Conservation (phyloP, 1,140 invertebrate genomes). For the Penaeus indicus region DNA sequence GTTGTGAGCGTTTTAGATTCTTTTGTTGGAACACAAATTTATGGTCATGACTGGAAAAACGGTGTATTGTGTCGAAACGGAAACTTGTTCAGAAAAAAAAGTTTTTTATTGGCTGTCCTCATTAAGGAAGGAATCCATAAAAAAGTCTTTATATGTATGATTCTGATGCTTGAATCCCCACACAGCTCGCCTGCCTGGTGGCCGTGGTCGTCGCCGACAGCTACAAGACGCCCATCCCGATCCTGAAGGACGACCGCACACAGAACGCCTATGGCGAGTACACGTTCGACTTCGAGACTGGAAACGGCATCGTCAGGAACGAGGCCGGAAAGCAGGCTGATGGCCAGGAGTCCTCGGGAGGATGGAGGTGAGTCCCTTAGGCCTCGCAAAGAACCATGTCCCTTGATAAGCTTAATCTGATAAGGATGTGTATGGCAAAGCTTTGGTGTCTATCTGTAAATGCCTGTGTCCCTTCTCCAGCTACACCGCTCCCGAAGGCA, state of each 20-base stretch:
- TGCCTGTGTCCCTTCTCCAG: neutral
- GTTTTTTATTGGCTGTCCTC: too few species aligned
- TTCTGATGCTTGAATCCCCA: too few species aligned
- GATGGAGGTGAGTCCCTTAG: neutral
- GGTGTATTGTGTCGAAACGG: too few species aligned
- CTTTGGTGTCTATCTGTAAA: neutral
- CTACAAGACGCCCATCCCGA: constrained; percentile 17
- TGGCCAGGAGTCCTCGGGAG: neutral
- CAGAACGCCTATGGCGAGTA: constrained; percentile 23
- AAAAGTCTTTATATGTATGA: too few species aligned
- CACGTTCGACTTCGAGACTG: constrained; percentile 19
- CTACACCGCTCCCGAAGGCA: constrained; percentile 1
- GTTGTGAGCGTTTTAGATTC: too few species aligned
- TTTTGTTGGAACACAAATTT: too few species aligned
- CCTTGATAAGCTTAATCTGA: too few species aligned
- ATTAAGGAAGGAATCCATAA: too few species aligned
- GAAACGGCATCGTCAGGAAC: constrained; percentile 1
- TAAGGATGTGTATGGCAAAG: neutral
- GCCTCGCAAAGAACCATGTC: too few species aligned
- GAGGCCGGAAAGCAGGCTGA: constrained; percentile 7
- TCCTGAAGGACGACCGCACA: constrained; percentile 8
- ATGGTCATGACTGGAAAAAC: too few species aligned
- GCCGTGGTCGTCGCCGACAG: neutral
- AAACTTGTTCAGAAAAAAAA: too few species aligned
- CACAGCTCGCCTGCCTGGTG: constrained; percentile 15